Conservation (phyloP, 2,888 invertebrate genomes). For the Standfussiana lucernea region DNA sequence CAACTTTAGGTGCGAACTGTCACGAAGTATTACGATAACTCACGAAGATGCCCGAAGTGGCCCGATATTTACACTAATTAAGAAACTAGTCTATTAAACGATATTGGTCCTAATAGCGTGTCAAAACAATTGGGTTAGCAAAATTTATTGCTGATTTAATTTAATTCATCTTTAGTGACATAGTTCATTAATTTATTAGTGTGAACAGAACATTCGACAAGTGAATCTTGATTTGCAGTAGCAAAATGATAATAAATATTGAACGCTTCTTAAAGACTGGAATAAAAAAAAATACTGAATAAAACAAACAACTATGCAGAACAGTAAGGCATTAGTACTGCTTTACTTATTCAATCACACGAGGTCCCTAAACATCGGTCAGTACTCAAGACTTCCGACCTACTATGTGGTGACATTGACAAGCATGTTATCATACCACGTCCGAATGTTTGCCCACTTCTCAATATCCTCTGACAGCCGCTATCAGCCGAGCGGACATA, state of each 20-base stretch:
- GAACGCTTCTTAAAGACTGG: neutral
- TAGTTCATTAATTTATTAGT: conserved; percentile 47
- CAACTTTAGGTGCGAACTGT: conserved; percentile 16
- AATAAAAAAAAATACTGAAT: too few relatives aligned
- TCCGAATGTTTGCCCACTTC: conserved; percentile 60
- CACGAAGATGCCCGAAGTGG: conserved; percentile 27
- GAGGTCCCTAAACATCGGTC: conserved; percentile 13
- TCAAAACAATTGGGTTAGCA: conserved; percentile 67
- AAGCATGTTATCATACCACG: conserved; percentile 22
- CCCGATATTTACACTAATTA: conserved; percentile 28
- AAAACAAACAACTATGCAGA: too few relatives aligned
- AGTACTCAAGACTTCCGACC: conserved; percentile 23
- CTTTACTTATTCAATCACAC: neutral
- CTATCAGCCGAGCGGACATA: conserved; percentile 39
- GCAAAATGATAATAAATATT: conserved; percentile 5
- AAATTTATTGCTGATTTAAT: conserved; percentile 53
- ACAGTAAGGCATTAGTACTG: too few relatives aligned
- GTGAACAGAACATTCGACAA: conserved; percentile 37
- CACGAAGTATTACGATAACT: conserved; percentile 28
- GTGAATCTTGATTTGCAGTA: neutral
- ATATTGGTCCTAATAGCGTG: conserved; percentile 50
- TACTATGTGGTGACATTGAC: conserved; percentile 27
- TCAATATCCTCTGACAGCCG: conserved; percentile 49
- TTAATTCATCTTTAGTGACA: conserved; percentile 30
- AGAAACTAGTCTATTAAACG: conserved; percentile 31